Percentiles rank a stretch among this genome's conserved stretches.
phyloP scores from a whole-genome alignment of 2,113 vertebrate species.

The Tetrao urogallus region DNA sequence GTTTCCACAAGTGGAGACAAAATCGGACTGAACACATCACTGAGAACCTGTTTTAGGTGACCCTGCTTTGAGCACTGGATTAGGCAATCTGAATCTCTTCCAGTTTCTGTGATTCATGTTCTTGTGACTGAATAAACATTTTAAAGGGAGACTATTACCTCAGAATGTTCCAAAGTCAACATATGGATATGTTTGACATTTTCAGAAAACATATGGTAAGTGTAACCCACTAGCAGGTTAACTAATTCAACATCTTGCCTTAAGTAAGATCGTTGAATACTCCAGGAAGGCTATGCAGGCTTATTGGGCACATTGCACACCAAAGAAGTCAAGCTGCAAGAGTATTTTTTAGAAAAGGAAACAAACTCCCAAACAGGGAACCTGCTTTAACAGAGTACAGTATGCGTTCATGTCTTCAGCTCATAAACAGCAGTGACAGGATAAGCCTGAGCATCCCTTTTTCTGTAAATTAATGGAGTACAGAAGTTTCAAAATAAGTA shows the following conservation, averaged over 20 bases:
- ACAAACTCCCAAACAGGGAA: neutral
- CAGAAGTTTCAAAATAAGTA: neutral
- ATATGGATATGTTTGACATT: neutral
- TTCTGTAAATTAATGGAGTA: too few relatives aligned
- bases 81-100: neutral
- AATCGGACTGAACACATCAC: neutral
- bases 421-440: neutral
- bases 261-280: neutral
- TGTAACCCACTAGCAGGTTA: neutral
- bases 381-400: neutral
- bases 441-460: neutral
- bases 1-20: neutral
- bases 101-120: neutral
- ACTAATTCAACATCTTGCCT: neutral
- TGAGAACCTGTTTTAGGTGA: neutral
- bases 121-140: neutral
- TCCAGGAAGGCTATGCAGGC: neutral
- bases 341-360: neutral
- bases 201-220: neutral
- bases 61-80: neutral
- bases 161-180: neutral
- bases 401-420: neutral
- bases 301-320: neutral
- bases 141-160: neutral
- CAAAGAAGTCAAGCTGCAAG: neutral